Evolutionary conservation across 2,888 invertebrate genomes (phyloP), one percentile per base, ranked within the genome.

Genomic region (Plebejus anna): DNA sequence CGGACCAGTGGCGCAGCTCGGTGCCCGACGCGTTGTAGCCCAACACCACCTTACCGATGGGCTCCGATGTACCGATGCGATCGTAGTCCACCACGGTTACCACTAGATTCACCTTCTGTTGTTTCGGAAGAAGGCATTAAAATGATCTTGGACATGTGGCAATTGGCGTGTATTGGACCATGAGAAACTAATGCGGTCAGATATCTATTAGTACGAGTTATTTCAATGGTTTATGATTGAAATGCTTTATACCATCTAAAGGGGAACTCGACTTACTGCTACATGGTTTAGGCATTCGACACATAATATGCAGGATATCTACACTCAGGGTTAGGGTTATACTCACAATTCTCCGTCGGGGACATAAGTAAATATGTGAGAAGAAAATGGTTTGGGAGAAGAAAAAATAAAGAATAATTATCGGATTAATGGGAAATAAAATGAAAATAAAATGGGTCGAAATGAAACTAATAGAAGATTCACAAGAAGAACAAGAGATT

Each of bases 1-100:
- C 99, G 81, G 99, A 99, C 99, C 99, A 99, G 94, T 99, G 99
- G 84, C 99, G 97, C 81, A 99, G 95, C 93, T 99, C 99, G 57
- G 99, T 99, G 82, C 99, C 99, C 80, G 97, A 97, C 84, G 98
- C 98, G 94, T 98, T 98, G 95, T 98, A 99, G 77, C 99, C 99
- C 84, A 99, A 96, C 81, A 99, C 96, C 82, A 98, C 98, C 94
- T 98, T 98, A 82, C 99, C 99, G 89, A 99, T 99, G 75, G 99
- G 99, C 94, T 99, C 99, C 86, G 99, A 99, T 78, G 99, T 99
- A 81, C 99, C 99, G 94, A 99, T 99, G 91, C 99, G 98, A 95
- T 99, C 99, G 94, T 99, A 99, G 94, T 99, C 99, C 93, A 99
- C 99, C 89, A 99, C 99, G 80, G 99, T 99, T 87, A 99, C 97